Evolutionary conservation across 2,113 vertebrate species (phyloP).

Genomic region (Antidorcas marsupialis): DNA sequence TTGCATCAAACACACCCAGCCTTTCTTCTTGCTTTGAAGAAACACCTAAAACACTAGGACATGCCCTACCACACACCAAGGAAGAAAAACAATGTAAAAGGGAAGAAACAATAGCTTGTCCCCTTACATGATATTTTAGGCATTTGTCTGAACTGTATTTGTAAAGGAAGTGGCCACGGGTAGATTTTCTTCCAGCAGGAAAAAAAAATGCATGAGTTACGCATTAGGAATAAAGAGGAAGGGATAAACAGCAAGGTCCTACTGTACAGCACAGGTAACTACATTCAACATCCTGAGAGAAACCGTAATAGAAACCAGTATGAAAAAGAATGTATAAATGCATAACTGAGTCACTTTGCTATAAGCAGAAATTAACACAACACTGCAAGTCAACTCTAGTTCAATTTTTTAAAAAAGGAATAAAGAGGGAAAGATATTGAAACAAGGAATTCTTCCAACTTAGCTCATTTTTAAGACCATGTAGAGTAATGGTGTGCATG

Average conservation of each 20-base stretch:
- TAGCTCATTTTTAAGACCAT: not conserved
- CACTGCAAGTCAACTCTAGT: not conserved
- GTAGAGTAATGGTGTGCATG: rapidly evolving
- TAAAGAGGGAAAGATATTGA: not conserved
- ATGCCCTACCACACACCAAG: rapidly evolving
- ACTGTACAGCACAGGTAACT: not conserved
- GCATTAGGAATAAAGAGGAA: not conserved
- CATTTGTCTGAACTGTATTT: not conserved
- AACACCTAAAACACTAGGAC: not conserved
- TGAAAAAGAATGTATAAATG: not conserved
- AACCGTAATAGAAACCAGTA: not conserved
- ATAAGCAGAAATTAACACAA: not conserved
- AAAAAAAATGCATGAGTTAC: not conserved
- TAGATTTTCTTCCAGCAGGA: not conserved
- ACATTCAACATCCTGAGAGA: not conserved
- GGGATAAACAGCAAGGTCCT: not conserved
- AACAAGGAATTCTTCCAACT: not conserved
- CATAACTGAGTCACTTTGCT: not conserved
- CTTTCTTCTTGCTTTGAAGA: not conserved
- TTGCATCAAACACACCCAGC: not conserved
- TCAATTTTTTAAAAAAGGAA: not conserved
- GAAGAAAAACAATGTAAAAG: not conserved
- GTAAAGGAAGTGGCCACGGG: not conserved
- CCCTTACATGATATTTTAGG: not conserved
- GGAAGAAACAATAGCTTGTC: not conserved